phyloP scores from a whole-genome alignment of 1,140 invertebrate species.

The Sitobion miscanthi region DNA sequence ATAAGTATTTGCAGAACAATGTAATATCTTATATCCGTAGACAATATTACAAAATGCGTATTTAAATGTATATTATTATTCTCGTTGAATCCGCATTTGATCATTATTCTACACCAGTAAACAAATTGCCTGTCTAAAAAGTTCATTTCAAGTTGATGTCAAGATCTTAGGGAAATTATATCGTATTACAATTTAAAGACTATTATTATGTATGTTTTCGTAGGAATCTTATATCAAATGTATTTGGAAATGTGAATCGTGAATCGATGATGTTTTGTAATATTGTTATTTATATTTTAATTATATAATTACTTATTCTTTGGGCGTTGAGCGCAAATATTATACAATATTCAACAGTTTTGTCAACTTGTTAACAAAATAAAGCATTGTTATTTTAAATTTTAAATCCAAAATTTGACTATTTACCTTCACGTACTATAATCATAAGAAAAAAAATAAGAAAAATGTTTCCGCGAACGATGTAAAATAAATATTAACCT shows the following conservation, averaged over 20 bases:
- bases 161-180: neutral
- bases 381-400: neutral
- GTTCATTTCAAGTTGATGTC: neutral
- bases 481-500: neutral
- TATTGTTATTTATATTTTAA: neutral
- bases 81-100: slow-evolving; percentile 13
- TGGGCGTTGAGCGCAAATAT: neutral
- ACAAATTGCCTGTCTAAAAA: slow-evolving; percentile 1
- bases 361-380: neutral
- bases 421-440: neutral
- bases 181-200: neutral
- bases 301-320: neutral
- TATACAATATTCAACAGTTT: neutral
- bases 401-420: neutral
- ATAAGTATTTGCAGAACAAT: neutral
- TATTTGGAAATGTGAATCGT: neutral
- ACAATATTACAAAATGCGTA: neutral
- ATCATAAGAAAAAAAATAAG: neutral
- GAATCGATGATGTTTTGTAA: neutral
- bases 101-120: slow-evolving; percentile 27
- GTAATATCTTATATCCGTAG: neutral
- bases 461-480: neutral
- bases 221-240: neutral
- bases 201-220: slow-evolving; percentile 9
- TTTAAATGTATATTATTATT: slow-evolving; percentile 5